Evolutionary conservation across 2,113 vertebrate species (phyloP).

Genomic region (Clarias gariepinus): DNA sequence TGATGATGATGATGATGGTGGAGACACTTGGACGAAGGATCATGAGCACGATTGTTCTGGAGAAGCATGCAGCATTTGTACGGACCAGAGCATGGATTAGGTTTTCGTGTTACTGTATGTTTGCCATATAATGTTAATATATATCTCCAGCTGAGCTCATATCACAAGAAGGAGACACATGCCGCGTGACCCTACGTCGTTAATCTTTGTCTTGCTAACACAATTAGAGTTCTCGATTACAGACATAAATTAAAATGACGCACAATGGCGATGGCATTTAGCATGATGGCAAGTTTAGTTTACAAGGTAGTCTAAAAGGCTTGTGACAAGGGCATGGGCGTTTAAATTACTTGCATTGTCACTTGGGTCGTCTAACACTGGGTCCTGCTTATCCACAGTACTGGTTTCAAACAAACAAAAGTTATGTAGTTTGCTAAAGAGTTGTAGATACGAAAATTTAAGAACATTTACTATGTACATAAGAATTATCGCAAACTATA

Average conservation of each 20-base stretch:
- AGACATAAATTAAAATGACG: slow-evolving; percentile 11
- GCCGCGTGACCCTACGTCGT: background rate
- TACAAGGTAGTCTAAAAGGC: background rate
- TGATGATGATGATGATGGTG: background rate
- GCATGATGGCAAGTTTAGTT: background rate
- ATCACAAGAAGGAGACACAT: background rate
- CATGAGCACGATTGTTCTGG: slow-evolving; percentile 35
- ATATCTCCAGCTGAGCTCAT: background rate
- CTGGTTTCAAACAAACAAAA: background rate
- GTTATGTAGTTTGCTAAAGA: background rate
- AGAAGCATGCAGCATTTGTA: slow-evolving; percentile 5
- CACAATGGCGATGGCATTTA: slow-evolving; percentile 2
- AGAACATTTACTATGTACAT: too few species aligned
- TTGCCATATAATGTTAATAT: background rate
- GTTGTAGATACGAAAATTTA: background rate
- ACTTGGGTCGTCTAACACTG: background rate
- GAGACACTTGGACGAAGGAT: slow-evolving; percentile 35
- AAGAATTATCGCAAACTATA: too few species aligned
- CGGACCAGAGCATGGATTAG: too few species aligned
- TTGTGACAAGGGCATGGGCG: background rate
- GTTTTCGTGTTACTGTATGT: background rate
- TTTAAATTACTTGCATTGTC: background rate
- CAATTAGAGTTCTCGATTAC: background rate
- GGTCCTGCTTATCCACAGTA: background rate
- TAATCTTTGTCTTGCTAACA: slow-evolving; percentile 4